A percentile compares a stretch with the other conserved stretches of the same genome.
Evolutionary conservation across 2,113 vertebrate species (phyloP).

Genomic region (Meriones unguiculatus): DNA sequence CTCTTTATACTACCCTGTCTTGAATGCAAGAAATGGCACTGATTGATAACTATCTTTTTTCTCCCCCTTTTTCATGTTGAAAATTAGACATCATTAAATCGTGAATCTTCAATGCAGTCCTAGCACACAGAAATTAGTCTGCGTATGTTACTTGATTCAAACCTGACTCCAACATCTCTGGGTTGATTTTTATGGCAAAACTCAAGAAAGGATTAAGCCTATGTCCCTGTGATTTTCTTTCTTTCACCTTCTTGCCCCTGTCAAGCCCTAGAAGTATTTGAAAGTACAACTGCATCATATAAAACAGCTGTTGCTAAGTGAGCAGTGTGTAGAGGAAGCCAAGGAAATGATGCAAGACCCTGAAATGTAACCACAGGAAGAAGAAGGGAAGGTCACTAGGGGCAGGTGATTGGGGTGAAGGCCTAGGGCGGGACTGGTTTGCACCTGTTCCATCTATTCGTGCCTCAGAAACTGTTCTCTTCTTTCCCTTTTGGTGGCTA

Average conservation of each 20-base stretch:
- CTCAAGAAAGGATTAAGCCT: neutral
- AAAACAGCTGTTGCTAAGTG: neutral
- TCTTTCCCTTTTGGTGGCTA: neutral
- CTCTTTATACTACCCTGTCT: neutral
- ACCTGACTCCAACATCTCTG: neutral
- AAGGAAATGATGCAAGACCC: constrained; percentile 40
- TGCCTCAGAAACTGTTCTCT: neutral
- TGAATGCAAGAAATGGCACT: neutral
- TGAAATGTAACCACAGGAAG: constrained; percentile 7
- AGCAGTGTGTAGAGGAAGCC: neutral
- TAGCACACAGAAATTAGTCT: neutral
- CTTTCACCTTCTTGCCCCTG: neutral
- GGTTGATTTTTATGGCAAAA: neutral
- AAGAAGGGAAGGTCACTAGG: neutral
- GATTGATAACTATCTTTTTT: neutral
- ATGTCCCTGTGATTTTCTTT: accelerated
- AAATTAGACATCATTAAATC: neutral
- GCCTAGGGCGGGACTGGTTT: neutral
- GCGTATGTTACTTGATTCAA: neutral
- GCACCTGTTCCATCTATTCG: neutral
- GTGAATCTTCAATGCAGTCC: neutral
- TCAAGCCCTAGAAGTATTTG: neutral
- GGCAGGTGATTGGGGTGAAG: neutral
- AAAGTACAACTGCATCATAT: neutral
- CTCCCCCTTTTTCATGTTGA: neutral